phyloP scores from a whole-genome alignment of 2,113 vertebrate species.

The Corapipo altera region DNA sequence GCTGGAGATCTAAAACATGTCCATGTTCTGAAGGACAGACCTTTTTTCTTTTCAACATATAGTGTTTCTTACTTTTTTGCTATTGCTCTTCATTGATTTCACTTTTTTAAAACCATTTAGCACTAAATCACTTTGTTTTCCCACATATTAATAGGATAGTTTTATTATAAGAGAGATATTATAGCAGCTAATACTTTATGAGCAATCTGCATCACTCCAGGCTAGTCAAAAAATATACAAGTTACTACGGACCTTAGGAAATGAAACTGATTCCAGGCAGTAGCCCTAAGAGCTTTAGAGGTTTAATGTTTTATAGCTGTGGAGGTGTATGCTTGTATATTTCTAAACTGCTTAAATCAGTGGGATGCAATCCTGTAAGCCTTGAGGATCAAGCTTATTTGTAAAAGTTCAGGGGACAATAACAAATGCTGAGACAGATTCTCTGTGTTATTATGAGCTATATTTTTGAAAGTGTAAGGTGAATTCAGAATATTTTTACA shows the following conservation, averaged over 20 bases:
- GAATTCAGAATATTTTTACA: not conserved
- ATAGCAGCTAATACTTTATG: not conserved
- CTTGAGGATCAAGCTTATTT: conserved; percentile 1
- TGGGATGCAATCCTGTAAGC: not conserved
- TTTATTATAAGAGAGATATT: not conserved
- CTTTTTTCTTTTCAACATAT: not conserved
- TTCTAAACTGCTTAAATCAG: conserved; percentile 24
- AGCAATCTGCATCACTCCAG: not conserved
- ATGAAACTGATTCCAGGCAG: not conserved
- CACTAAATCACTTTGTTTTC: not conserved
- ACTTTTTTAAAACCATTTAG: not conserved
- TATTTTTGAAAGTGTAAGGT: not conserved
- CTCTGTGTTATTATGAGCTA: not conserved
- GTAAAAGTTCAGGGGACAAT: not conserved
- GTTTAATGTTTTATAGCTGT: conserved; percentile 18
- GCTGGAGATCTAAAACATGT: not conserved
- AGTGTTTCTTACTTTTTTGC: not conserved
- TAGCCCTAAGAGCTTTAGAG: not conserved
- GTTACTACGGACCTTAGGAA: not conserved
- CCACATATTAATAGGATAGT: not conserved
- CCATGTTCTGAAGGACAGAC: not conserved
- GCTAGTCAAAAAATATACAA: not conserved
- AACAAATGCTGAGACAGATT: not conserved
- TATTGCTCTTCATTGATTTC: not conserved
- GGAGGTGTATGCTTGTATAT: not conserved